phyloP scores from a whole-genome alignment of 2,113 vertebrate species.

The Tympanuchus pallidicinctus region DNA sequence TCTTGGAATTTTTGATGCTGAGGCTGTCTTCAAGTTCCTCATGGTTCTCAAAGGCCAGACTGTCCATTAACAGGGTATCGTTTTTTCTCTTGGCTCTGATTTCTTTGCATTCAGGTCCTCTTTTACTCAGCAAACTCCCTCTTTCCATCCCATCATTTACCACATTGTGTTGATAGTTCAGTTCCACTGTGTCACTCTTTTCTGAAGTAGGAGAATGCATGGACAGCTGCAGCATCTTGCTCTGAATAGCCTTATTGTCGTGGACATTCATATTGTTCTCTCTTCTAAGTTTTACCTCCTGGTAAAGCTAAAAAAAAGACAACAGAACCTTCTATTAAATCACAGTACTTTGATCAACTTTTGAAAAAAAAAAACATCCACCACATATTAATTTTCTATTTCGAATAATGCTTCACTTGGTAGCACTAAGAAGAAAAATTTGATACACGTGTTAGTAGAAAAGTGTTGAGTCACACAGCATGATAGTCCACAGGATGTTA shows the following conservation, averaged over 20 bases:
- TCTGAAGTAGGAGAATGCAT: conserved; percentile 72
- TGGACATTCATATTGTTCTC: conserved; percentile 72
- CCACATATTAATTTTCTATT: neutral
- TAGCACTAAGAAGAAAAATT: neutral
- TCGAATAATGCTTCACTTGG: neutral
- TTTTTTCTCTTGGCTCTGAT: conserved; percentile 31
- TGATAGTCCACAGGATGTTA: neutral
- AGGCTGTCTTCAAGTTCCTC: conserved; percentile 37
- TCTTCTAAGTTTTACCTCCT: conserved; percentile 89
- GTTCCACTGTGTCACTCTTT: conserved; percentile 72
- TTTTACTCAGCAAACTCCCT: conserved; percentile 5
- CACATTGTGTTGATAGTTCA: conserved; percentile 59
- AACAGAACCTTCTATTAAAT: neutral
- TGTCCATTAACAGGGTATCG: conserved; percentile 27
- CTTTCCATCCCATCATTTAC: conserved; percentile 63
- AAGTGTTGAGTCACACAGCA: neutral
- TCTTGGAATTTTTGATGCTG: conserved; percentile 64
- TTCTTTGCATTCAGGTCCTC: conserved; percentile 34
- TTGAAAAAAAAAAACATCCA: neutral
- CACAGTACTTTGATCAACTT: neutral
- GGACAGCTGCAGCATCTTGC: conserved; percentile 70
- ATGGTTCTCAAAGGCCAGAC: conserved; percentile 22
- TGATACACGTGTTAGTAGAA: neutral
- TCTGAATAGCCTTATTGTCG: conserved; percentile 73
- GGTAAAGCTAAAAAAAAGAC: conserved; percentile 85